Percentiles rank a stretch among this genome's conserved stretches.
Evolutionary conservation across 2,797 vertebrate genomes (phyloP).

Genomic region (Diceros bicornis): DNA sequence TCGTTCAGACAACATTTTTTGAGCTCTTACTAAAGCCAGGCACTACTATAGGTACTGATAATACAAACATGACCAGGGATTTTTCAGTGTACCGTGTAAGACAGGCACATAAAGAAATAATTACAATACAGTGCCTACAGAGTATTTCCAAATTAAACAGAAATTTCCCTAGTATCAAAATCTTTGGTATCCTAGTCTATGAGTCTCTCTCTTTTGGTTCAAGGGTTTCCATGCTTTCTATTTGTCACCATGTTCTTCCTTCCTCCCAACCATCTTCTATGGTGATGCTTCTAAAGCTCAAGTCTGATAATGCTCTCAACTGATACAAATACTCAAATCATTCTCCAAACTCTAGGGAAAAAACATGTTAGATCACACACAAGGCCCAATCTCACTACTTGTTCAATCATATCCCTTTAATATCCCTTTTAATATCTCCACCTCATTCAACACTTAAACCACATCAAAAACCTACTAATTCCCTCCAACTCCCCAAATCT

Average conservation of each 20-base stretch:
- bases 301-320: background rate
- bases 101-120: background rate
- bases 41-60: background rate
- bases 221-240: background rate
- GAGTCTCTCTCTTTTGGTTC: background rate
- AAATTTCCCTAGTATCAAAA: background rate
- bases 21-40: background rate
- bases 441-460: background rate
- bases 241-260: background rate
- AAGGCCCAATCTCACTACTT: background rate
- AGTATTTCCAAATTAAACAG: slow-evolving; percentile 41
- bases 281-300: background rate
- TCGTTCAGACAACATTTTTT: background rate
- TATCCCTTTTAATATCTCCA: background rate
- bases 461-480: background rate
- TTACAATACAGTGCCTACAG: background rate
- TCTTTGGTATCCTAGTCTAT: background rate
- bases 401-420: slow-evolving; percentile 25
- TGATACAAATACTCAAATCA: slow-evolving; percentile 55
- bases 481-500: background rate
- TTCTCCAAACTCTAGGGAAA: background rate
- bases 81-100: slow-evolving; percentile 39
- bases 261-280: background rate
- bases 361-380: background rate
- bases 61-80: slow-evolving; percentile 25